These are phyloP conservation scores for Aphrophora alni DNA, from an alignment of 2,888 invertebrate species.

Conservation along the genomic window DNA sequence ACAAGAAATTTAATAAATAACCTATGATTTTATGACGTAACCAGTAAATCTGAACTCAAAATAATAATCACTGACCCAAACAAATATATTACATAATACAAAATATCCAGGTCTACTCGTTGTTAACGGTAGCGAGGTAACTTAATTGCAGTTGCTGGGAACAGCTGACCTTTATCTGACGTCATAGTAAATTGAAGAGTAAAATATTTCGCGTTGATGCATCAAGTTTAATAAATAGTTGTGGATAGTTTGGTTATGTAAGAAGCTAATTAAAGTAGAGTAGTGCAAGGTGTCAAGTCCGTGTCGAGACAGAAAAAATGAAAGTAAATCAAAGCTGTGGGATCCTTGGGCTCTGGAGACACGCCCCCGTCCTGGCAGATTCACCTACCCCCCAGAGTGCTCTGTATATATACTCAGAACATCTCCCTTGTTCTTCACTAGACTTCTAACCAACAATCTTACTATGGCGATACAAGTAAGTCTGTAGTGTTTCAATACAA, in stretches of 20 bases:
- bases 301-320: not conserved
- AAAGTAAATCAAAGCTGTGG: conserved; percentile 20
- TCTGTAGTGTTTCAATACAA: not conserved
- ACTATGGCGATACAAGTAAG: not conserved
- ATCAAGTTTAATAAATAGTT: conserved; percentile 9
- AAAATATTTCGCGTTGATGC: conserved; percentile 9
- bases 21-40: too few relatives aligned
- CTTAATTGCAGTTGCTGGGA: not conserved
- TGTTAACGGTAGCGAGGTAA: not conserved
- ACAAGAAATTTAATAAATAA: too few relatives aligned
- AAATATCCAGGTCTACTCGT: not conserved
- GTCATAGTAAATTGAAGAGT: not conserved
- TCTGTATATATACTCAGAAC: not conserved
- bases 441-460: not conserved
- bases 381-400: not conserved
- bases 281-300: not conserved
- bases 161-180: conserved; percentile 6
- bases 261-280: not conserved
- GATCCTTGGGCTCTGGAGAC: not conserved
- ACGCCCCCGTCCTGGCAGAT: not conserved
- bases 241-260: not conserved
- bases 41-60: too few relatives aligned
- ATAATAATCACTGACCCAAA: not conserved
- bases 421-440: not conserved
- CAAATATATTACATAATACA: not conserved